phyloP scores from a whole-genome alignment of 2,113 vertebrate species.

The Gavialis gangeticus region DNA sequence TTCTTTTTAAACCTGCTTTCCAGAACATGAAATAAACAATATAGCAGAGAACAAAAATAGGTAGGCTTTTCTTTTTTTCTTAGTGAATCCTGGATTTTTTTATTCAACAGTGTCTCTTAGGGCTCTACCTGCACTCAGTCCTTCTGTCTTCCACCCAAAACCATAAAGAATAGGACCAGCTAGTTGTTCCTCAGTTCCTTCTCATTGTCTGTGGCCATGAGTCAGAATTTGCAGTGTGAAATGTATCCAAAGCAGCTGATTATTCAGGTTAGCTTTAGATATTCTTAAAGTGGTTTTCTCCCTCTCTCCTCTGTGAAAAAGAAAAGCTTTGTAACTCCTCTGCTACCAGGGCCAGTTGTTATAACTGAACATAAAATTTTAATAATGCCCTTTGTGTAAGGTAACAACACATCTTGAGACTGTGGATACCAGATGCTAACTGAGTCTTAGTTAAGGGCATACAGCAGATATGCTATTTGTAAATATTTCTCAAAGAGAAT shows the following conservation, averaged over 20 bases:
- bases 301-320: too few species aligned
- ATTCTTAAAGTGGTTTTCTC: not conserved
- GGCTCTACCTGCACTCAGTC: not conserved
- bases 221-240: not conserved
- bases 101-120: not conserved
- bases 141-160: not conserved
- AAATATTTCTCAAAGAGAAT: not conserved
- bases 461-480: not conserved
- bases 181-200: accelerated
- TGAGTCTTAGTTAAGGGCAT: not conserved
- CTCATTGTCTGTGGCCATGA: not conserved
- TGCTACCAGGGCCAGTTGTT: not conserved
- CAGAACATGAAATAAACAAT: not conserved
- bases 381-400: not conserved
- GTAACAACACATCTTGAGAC: not conserved
- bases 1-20: not conserved
- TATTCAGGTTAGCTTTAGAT: not conserved
- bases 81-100: not conserved
- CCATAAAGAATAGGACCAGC: accelerated
- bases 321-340: not conserved
- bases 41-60: not conserved
- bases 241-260: not conserved
- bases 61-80: not conserved
- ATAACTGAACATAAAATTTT: not conserved
- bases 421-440: not conserved